Conservation (phyloP, 2,797 vertebrate species). For the Typhlichthys eigenmanni region DNA sequence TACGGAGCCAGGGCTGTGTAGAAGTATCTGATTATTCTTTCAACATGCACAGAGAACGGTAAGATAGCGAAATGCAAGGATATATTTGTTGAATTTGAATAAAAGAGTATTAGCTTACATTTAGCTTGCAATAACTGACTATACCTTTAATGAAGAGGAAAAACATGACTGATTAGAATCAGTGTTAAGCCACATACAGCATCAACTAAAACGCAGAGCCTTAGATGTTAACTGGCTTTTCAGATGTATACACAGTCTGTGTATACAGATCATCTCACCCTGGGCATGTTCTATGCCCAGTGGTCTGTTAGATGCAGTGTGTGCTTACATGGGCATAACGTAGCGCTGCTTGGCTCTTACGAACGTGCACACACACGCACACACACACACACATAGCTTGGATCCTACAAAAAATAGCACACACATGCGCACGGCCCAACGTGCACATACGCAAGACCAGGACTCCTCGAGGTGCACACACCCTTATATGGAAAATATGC, state of each 20-base stretch:
- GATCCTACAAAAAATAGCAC: slow-evolving; percentile 42
- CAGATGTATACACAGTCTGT: background rate
- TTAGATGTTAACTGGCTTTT: background rate
- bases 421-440: slow-evolving; percentile 40
- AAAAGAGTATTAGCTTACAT: too few species aligned
- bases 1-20: too few species aligned
- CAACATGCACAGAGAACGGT: too few species aligned
- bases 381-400: slow-evolving; percentile 21
- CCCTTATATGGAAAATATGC: slow-evolving; percentile 75
- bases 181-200: too few species aligned
- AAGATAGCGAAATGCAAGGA: too few species aligned
- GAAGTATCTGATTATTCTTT: too few species aligned
- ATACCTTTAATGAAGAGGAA: too few species aligned
- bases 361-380: slow-evolving; percentile 15
- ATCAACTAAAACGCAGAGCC: too few species aligned
- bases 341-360: slow-evolving; percentile 51
- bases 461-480: slow-evolving; percentile 50
- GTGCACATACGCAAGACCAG: slow-evolving; percentile 40
- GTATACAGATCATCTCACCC: background rate
- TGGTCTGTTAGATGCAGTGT: slow-evolving; percentile 39
- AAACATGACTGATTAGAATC: too few species aligned
- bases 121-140: too few species aligned
- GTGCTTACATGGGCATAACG: slow-evolving; percentile 78
- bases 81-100: too few species aligned
- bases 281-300: background rate